Evolutionary conservation across 2,113 vertebrate species (phyloP).

Genomic region (Peucedramus taeniatus): DNA sequence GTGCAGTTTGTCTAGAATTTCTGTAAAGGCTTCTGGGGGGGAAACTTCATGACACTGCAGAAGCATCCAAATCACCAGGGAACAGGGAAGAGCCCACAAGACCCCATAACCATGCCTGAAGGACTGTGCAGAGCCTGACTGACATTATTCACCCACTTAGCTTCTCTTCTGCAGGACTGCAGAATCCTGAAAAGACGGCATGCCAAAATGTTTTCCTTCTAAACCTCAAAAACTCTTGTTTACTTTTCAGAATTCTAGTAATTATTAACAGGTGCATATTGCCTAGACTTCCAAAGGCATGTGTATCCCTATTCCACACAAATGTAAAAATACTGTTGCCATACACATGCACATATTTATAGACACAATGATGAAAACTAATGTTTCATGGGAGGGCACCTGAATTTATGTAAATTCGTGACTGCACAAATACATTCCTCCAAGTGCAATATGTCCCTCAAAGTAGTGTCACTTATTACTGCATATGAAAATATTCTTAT

Average conservation of each 20-base stretch:
- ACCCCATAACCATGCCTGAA: accelerated
- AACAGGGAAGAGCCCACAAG: neutral
- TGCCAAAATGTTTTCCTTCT: neutral
- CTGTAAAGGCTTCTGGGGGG: neutral
- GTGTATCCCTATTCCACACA: neutral
- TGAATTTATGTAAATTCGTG: conserved; percentile 23
- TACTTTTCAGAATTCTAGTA: neutral
- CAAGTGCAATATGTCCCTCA: neutral
- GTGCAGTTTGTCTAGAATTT: neutral
- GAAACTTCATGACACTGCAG: neutral
- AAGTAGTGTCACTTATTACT: conserved; percentile 8
- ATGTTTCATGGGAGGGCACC: neutral
- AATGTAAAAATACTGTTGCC: neutral
- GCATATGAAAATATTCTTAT: conserved; percentile 17
- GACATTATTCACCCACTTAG: neutral
- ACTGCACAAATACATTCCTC: neutral
- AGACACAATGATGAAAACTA: neutral
- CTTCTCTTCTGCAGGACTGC: neutral
- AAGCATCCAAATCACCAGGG: neutral
- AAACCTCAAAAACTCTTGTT: neutral
- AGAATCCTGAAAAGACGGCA: neutral
- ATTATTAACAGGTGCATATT: neutral
- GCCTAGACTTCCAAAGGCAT: neutral
- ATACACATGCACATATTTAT: neutral
- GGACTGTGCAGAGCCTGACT: neutral